Evolutionary conservation across 1,140 invertebrate species (phyloP).

Genomic region (Drosophila sp.): DNA sequence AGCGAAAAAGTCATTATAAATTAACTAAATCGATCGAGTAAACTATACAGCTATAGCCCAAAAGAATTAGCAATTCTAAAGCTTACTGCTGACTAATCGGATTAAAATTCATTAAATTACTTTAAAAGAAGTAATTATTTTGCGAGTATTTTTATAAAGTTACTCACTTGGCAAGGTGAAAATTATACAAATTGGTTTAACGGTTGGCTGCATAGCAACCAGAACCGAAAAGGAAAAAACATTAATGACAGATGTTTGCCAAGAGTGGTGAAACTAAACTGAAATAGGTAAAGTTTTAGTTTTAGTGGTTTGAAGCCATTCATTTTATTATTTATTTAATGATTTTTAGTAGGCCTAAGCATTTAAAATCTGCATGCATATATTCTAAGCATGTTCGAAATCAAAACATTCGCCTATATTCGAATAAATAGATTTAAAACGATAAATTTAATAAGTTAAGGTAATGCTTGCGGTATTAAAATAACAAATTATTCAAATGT

Average conservation of each 20-base stretch:
- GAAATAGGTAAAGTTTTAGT: no score
- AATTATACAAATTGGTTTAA: conserved; percentile 7
- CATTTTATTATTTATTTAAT: no score
- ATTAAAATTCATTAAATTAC: conserved; percentile 11
- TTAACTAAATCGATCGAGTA: conserved; percentile 33
- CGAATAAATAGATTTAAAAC: no score
- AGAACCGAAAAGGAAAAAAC: neutral
- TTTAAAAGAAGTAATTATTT: conserved; percentile 4
- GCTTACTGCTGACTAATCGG: conserved; percentile 1
- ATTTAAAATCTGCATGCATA: no score
- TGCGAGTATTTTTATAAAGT: neutral
- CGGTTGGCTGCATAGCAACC: conserved; percentile 5
- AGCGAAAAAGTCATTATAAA: conserved; percentile 51
- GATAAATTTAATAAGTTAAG: no score
- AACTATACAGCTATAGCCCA: neutral
- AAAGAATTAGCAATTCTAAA: conserved; percentile 2
- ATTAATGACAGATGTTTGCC: neutral
- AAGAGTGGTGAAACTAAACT: neutral
- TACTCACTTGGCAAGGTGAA: conserved; percentile 10
- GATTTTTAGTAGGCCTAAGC: no score
- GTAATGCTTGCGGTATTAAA: no score
- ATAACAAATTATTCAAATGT: no score
- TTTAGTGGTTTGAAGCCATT: no score
- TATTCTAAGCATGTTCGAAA: no score
- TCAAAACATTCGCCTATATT: no score